Base-by-base conservation (phyloP, 2,113 vertebrate genomes). In the Lycaon pictus region DNA sequence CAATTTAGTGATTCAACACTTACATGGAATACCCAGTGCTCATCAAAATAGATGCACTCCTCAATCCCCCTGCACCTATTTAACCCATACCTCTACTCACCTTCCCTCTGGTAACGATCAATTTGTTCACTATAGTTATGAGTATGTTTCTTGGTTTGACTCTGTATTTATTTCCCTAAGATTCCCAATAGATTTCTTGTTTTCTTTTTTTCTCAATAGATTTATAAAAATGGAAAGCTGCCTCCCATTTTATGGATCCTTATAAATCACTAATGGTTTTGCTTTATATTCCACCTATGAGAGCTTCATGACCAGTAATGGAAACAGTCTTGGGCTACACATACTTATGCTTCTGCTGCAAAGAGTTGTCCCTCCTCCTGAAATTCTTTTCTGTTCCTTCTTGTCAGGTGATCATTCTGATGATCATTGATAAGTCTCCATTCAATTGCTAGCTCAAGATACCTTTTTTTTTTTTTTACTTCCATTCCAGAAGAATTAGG, bases 181-280 rank as follows among this genome's bases (percentile, higher is more conserved):
- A 79, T 92, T 90, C 86, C 72, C 79, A 79, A 79, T 12, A 76
- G 63, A 88, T 16, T 89, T 95, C 43, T 43, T 43, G 43, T 43
- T 43, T 43, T 43, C 37, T 43, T 43, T 43, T 43, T 43, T 92
- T 86, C 86, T 79, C 79, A 79, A 79, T 12, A 76, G 63, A 88
- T 16, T 89, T 95, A n/a, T 93, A 72, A 92, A 88, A 92, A 86
- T 13, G 89, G n/a, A 92, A 74, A 74, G 3, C 25, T 62, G 23
- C 56, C 76, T 88, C 9, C 22, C 16, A 85, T 91, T 80, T 93
- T 82, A 58, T 83, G 27, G 37, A 25, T 89, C 5, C 35, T 90
- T 94, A 62, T 48, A 87, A 7, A 53, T 93, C 19, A 96, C 37
- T 89, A 51, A 12, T 29, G n/a, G 25, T 5, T 10, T 94, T 94